These are phyloP conservation scores for Penaeus chinensis DNA, from an alignment of 1,140 invertebrate genomes.

Conservation along the genomic window DNA sequence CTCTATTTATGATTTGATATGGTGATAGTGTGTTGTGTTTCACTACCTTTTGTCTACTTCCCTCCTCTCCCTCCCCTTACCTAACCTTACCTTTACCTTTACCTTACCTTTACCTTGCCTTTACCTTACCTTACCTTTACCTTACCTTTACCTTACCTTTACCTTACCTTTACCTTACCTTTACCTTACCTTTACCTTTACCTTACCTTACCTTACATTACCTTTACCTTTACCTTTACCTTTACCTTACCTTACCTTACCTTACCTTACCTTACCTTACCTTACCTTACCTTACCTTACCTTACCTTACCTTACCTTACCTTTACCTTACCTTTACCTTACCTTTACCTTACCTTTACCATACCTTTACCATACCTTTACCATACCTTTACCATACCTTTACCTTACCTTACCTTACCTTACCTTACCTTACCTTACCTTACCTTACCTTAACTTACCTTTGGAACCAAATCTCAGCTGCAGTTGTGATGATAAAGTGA, in stretches of 20 bases:
- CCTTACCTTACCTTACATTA: neutral
- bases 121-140: neutral
- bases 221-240: neutral
- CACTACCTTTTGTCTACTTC: no score
- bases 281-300: neutral
- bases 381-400: neutral
- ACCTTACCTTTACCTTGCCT: neutral
- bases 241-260: neutral
- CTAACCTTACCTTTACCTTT: neutral
- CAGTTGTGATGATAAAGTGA: neutral
- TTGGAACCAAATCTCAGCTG: neutral
- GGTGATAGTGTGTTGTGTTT: no score
- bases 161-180: neutral
- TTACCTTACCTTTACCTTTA: neutral
- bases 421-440: neutral
- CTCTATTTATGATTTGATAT: no score
- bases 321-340: neutral
- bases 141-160: no score
- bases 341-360: neutral
- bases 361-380: neutral
- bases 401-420: neutral
- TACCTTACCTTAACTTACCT: neutral
- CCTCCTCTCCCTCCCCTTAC: no score
- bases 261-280: no score
- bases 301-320: neutral